Conservation (phyloP, 2,113 vertebrate genomes). For the Castor canadensis region DNA sequence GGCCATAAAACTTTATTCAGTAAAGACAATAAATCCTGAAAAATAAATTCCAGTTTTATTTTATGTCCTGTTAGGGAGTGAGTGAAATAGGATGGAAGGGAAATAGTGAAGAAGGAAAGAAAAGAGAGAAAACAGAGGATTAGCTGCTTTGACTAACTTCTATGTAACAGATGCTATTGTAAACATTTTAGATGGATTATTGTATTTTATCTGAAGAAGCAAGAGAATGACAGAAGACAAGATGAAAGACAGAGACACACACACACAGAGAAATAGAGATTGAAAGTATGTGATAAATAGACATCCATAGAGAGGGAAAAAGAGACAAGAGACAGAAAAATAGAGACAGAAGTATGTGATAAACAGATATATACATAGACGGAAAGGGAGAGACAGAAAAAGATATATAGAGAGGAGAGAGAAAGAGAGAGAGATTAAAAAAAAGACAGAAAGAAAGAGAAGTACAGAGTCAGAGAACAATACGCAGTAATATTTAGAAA, state of each 20-base stretch:
- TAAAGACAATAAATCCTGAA: conserved; percentile 62
- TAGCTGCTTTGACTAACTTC: background rate
- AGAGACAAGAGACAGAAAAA: too few relatives aligned
- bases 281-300: background rate
- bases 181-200: background rate
- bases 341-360: too few relatives aligned
- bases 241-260: rapidly evolving
- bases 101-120: background rate
- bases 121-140: background rate
- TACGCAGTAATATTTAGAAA: background rate
- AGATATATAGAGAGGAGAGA: too few relatives aligned
- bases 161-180: background rate
- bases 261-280: background rate
- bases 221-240: background rate
- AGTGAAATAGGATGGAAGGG: background rate
- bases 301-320: background rate
- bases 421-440: too few relatives aligned
- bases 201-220: background rate
- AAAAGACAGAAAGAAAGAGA: background rate
- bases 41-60: conserved; percentile 66
- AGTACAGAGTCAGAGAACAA: background rate
- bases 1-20: conserved; percentile 53
- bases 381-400: too few relatives aligned
- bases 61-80: conserved; percentile 44
- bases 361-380: too few relatives aligned